Evolutionary conservation across 2,113 vertebrate species (phyloP), one percentile per base, ranked within the genome.

Genomic region (Maccullochella peelii): DNA sequence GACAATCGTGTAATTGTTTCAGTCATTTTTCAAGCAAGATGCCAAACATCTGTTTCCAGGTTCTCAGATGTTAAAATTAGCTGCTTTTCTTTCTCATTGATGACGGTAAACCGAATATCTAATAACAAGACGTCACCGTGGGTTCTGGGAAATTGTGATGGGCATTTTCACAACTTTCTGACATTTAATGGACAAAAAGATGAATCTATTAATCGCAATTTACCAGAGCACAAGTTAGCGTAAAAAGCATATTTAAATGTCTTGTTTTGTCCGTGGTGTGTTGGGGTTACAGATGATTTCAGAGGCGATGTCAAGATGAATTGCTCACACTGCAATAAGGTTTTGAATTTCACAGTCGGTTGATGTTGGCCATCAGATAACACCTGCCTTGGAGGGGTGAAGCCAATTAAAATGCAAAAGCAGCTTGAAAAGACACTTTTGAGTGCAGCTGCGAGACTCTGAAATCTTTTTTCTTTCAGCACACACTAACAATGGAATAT

Each of bases 371-470:
- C 65, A 73, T 86, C 81, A 76, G 75, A 85, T 82, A 81, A 62
- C 20, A 18, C 9, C 57, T 3, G 50, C 55, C 25, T 38, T 7
- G 38, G 55, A 74, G 50, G 3, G 36, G 59, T 8, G 67, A 49
- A 7, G 62, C 57, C 85, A 67, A 91, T 91, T 89, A 86, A 92
- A 73, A 89, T 77, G 81, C 84, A 84, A 70, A 86, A 65, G 57
- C 57, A 44, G 63, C 25, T 65, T 90, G 72, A 25, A 77, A 66
- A 80, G 70, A 75, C 8, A 55, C 40, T 55, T 73, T 76, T 59
- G 25, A 15, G 49, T 49, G 59, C 66, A 69, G 65, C 82, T 79
- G 59, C 40, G 66, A 75, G 70, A 58, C 73, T 69, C 69, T 79
- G 71, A 36, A 76, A 81, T 74, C 76, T 78, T 73, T 55, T 54